Evolutionary conservation across 1,140 invertebrate species (phyloP).

Genomic region (Apis cerana): DNA sequence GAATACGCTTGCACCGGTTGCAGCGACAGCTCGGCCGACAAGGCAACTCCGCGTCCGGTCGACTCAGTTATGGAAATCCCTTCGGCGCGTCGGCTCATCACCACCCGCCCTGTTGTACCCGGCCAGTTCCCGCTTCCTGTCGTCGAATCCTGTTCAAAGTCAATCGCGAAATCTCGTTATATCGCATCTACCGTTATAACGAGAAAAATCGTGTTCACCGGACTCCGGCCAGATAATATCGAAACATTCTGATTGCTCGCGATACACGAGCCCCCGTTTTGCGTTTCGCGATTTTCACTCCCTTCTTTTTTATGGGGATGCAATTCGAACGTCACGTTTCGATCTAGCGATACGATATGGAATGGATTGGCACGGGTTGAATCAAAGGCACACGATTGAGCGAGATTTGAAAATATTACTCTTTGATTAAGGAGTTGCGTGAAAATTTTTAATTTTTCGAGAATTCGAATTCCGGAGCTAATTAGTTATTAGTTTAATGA

Average conservation of each 20-base stretch:
- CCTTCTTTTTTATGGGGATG: neutral
- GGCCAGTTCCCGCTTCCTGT: constrained; percentile 40
- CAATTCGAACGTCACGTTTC: neutral
- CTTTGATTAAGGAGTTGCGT: too few relatives aligned
- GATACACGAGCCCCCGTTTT: constrained; percentile 17
- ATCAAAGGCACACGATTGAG: too few relatives aligned
- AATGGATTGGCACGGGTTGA: too few relatives aligned
- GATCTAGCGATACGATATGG: neutral
- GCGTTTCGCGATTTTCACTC: neutral
- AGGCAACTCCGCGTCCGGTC: constrained; percentile 75
- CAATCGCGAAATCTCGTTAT: constrained; percentile 64
- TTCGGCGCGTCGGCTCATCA: constrained; percentile 70
- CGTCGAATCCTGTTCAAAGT: constrained; percentile 58
- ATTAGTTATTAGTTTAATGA: too few relatives aligned
- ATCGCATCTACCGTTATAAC: constrained; percentile 42
- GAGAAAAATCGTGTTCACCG: constrained; percentile 61
- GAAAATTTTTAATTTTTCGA: too few relatives aligned
- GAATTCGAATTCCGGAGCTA: too few relatives aligned
- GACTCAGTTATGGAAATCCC: constrained; percentile 77
- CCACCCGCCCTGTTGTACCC: constrained; percentile 47
- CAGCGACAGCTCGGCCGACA: constrained; percentile 79
- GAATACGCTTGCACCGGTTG: constrained; percentile 76
- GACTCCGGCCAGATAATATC: constrained; percentile 10
- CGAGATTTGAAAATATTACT: too few relatives aligned
- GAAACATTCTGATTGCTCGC: constrained; percentile 25